Conservation (phyloP, 1,140 invertebrate species). For the Drosophila asahinai region DNA sequence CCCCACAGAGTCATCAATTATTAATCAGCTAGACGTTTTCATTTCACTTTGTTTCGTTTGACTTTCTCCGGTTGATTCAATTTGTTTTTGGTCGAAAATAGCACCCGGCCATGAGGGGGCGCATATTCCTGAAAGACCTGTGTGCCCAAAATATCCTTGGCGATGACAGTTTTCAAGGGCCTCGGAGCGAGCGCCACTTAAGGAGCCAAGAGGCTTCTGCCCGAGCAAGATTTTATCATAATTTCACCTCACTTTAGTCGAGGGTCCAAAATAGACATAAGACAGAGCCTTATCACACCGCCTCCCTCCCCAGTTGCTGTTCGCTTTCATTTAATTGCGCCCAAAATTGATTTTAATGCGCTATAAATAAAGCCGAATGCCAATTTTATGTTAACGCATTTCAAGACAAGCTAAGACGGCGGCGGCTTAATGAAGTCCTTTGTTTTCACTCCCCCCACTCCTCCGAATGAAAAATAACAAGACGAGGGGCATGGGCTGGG, state of each 20-base stretch:
- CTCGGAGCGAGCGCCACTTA: neutral
- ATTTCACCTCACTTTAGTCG: constrained; percentile 27
- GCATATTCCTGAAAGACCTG: constrained; percentile 9
- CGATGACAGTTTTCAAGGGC: constrained; percentile 40
- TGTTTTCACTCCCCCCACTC: constrained; percentile 39
- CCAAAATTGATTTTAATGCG: constrained; percentile 76
- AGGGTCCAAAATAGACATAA: constrained; percentile 42
- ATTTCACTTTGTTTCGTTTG: constrained; percentile 51
- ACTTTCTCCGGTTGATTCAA: constrained; percentile 45
- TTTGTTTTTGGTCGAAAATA: constrained; percentile 45
- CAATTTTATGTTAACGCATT: constrained; percentile 64
- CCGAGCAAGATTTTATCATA: constrained; percentile 27
- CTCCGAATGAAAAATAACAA: constrained; percentile 12
- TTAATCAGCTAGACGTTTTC: constrained; percentile 53
- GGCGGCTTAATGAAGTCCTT: constrained; percentile 73
- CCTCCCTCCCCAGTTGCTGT: neutral
- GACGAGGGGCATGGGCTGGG: neutral
- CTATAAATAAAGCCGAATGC: constrained; percentile 73
- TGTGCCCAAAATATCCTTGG: constrained; percentile 44
- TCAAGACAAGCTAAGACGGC: constrained; percentile 54
- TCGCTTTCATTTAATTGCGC: constrained; percentile 69
- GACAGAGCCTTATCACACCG: constrained; percentile 2
- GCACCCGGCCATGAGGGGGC: constrained; percentile 3
- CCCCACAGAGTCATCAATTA: constrained; percentile 39
- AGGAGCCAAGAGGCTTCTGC: constrained; percentile 18